Evolutionary conservation across 1,140 invertebrate genomes (phyloP).

Genomic region (Ceratosolen solmsi): DNA sequence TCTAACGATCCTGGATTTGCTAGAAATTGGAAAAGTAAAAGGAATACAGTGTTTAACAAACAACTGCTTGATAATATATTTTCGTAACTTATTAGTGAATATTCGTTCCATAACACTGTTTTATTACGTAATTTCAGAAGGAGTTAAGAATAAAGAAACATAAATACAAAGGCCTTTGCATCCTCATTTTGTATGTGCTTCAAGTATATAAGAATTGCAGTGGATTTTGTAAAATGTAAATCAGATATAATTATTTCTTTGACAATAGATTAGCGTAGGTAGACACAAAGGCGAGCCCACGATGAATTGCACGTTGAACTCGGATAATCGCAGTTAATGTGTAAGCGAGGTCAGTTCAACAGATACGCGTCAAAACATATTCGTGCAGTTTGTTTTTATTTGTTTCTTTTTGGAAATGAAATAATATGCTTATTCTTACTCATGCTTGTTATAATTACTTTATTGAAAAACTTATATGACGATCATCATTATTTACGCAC

Average conservation of each 20-base stretch:
- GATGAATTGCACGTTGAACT: constrained; percentile 3
- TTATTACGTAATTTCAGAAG: neutral
- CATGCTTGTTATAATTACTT: too few relatives aligned
- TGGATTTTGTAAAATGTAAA: constrained; percentile 8
- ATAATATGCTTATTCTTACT: too few relatives aligned
- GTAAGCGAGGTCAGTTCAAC: too few relatives aligned
- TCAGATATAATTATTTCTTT: constrained; percentile 16
- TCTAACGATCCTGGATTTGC: too few relatives aligned
- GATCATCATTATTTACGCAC: too few relatives aligned
- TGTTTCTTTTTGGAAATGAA: neutral
- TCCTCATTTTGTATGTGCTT: neutral
- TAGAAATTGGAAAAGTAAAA: too few relatives aligned
- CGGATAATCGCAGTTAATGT: neutral
- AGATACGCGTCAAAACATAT: too few relatives aligned
- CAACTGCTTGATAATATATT: too few relatives aligned
- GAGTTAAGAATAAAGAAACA: neutral
- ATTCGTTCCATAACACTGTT: neutral
- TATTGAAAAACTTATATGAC: too few relatives aligned
- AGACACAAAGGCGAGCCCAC: neutral
- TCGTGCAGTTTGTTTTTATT: too few relatives aligned
- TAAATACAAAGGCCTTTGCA: constrained; percentile 21
- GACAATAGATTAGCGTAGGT: constrained; percentile 22
- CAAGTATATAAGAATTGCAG: neutral
- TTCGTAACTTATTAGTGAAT: neutral
- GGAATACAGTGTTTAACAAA: too few relatives aligned